Conservation (phyloP, 2,888 invertebrate genomes). For the Drosophila engyochracea region DNA sequence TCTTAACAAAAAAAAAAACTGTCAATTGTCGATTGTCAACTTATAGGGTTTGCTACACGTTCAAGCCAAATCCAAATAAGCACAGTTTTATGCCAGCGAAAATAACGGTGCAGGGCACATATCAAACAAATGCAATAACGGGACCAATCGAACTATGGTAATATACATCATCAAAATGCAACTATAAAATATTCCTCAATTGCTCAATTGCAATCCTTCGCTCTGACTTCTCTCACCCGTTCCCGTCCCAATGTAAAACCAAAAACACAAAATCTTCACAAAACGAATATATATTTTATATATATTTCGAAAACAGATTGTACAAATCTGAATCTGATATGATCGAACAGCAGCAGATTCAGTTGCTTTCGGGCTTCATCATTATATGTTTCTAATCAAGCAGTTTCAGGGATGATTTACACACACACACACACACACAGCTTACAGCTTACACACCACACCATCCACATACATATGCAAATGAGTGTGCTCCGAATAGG, state of each 20-base stretch:
- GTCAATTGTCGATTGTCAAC: slow-evolving; percentile 49
- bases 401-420: background rate
- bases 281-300: background rate
- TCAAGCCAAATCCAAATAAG: slow-evolving; percentile 84
- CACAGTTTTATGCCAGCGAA: slow-evolving; percentile 83
- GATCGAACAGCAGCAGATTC: background rate
- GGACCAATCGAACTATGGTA: slow-evolving; percentile 84
- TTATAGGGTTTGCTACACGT: slow-evolving; percentile 84
- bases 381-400: slow-evolving; percentile 3
- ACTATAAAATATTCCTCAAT: background rate
- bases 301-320: background rate
- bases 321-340: background rate
- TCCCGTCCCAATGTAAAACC: slow-evolving; percentile 3
- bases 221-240: background rate
- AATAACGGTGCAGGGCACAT: slow-evolving; percentile 83
- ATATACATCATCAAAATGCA: slow-evolving; percentile 50
- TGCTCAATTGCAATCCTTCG: slow-evolving; percentile 6
- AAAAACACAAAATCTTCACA: background rate
- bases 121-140: slow-evolving; percentile 83
- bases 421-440: background rate
- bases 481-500: slow-evolving; percentile 21
- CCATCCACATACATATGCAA: slow-evolving; percentile 9
- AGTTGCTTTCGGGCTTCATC: background rate
- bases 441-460: background rate
- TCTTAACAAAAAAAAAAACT: background rate